phyloP scores from a whole-genome alignment of 2,797 vertebrate genomes.

The Myripristis murdjan region DNA sequence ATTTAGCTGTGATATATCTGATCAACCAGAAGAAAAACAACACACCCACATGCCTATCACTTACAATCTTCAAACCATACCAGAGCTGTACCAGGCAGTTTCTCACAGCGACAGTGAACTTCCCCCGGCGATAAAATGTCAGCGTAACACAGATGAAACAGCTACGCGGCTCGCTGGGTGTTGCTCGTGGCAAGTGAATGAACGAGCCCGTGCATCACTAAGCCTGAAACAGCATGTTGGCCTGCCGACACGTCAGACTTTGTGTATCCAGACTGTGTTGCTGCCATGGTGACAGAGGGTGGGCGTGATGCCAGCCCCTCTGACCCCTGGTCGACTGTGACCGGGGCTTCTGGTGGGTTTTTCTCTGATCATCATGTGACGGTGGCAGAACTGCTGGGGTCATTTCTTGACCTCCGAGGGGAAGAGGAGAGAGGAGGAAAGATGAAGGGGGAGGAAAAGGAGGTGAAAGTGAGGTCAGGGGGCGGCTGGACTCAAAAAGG shows the following conservation, averaged over 20 bases:
- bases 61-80: background rate
- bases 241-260: background rate
- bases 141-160: background rate
- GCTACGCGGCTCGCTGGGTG: background rate
- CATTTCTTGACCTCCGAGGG: constrained; percentile 11
- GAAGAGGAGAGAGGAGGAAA: background rate
- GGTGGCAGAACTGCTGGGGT: constrained; percentile 43
- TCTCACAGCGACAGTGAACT: background rate
- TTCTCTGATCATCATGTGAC: constrained; percentile 29
- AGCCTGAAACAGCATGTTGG: background rate
- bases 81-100: background rate
- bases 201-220: no score
- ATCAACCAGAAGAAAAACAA: background rate
- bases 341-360: constrained; percentile 28
- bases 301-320: constrained; percentile 4
- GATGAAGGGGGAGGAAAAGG: constrained; percentile 27
- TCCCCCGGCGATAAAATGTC: background rate
- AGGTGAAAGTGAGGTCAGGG: constrained; percentile 55
- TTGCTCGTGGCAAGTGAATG: background rate
- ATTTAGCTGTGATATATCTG: no score
- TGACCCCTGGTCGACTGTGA: constrained; percentile 40
- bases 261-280: constrained; percentile 50
- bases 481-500: constrained; percentile 46
- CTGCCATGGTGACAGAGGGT: constrained; percentile 47
- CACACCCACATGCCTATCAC: background rate